phyloP scores from a whole-genome alignment of 2,113 vertebrate species.

The Crotalus horridus region DNA sequence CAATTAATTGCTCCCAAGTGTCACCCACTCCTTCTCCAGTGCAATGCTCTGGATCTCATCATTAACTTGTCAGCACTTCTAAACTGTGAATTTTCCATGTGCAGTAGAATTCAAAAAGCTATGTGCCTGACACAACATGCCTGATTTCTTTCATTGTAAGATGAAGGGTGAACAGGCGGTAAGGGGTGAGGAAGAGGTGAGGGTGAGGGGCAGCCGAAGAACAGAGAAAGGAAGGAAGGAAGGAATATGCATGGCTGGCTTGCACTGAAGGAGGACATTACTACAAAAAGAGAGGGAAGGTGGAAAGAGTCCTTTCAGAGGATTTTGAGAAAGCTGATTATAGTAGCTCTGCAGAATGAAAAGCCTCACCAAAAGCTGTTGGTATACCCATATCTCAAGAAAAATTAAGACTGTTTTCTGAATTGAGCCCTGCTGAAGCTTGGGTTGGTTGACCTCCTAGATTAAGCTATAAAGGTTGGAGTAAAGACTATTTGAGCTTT shows the following conservation, averaged over 20 bases:
- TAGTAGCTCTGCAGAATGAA: not conserved
- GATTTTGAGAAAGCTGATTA: not conserved
- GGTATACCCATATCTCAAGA: not conserved
- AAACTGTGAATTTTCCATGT: not conserved
- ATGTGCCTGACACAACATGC: not conserved
- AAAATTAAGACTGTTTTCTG: not conserved
- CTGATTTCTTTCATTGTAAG: not conserved
- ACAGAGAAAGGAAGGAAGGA: not conserved
- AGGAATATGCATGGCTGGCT: not conserved
- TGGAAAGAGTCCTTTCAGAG: not conserved
- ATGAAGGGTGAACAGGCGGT: not conserved
- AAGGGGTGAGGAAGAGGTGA: not conserved
- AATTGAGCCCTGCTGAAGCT: not conserved
- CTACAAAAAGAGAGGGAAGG: not conserved
- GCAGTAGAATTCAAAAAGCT: not conserved
- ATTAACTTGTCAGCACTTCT: slow-evolving; percentile 9
- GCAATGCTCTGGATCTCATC: slow-evolving; percentile 2
- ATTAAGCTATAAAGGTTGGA: not conserved
- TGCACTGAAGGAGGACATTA: not conserved
- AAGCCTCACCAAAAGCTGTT: not conserved
- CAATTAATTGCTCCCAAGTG: not conserved
- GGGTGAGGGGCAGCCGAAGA: not conserved
- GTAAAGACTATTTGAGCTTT: not conserved
- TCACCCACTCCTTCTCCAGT: not conserved
- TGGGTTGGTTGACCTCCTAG: not conserved